Evolutionary conservation across 2,888 invertebrate species (phyloP).

Genomic region (Thumatha senex): DNA sequence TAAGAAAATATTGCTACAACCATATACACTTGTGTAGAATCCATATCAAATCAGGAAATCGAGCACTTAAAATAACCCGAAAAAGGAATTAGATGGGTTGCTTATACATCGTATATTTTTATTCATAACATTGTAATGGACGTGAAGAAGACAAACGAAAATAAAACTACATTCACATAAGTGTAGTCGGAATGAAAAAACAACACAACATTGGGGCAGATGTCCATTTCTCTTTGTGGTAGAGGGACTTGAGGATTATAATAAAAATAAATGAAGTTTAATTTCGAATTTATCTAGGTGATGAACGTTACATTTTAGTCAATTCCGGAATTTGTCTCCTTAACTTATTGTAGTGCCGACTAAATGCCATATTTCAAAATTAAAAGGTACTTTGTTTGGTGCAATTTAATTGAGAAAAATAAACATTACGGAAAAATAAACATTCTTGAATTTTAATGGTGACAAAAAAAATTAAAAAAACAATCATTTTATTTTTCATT

Average conservation of each 20-base stretch:
- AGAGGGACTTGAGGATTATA: background rate
- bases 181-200: constrained; percentile 22
- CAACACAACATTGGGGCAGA: constrained; percentile 25
- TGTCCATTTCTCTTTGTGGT: constrained; percentile 15
- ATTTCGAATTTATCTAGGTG: background rate
- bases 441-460: too few species aligned
- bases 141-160: constrained; percentile 17
- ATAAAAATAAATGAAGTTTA: background rate
- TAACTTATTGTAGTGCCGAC: too few species aligned
- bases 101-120: constrained; percentile 17
- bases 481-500: too few species aligned
- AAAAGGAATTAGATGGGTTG: constrained; percentile 6
- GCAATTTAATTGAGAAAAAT: too few species aligned
- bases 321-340: too few species aligned
- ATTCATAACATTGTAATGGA: constrained; percentile 26
- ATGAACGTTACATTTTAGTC: too few species aligned
- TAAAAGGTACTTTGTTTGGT: too few species aligned
- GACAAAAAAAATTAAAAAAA: too few species aligned
- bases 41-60: constrained; percentile 10
- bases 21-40: background rate
- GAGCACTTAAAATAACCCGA: constrained; percentile 7
- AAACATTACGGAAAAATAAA: too few species aligned
- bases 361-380: too few species aligned
- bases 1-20: background rate
- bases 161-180: constrained; percentile 19